phyloP scores from a whole-genome alignment of 2,113 vertebrate genomes.

The Alaudala cheleensis region DNA sequence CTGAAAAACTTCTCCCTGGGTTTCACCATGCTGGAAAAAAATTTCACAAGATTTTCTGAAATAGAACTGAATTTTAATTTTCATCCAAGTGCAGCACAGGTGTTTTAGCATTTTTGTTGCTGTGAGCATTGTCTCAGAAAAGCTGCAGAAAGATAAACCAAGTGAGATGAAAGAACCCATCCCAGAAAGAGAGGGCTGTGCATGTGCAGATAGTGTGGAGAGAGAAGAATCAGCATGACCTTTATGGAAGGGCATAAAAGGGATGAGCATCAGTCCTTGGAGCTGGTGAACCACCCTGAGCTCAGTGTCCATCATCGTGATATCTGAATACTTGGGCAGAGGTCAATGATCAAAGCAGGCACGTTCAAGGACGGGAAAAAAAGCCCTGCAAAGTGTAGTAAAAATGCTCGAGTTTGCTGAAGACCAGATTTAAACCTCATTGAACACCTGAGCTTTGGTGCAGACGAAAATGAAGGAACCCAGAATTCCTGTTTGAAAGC shows the following conservation, averaged over 20 bases:
- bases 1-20: background rate
- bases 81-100: background rate
- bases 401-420: constrained; percentile 36
- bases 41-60: background rate
- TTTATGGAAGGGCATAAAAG: constrained; percentile 46
- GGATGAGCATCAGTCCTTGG: constrained; percentile 41
- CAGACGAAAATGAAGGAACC: background rate
- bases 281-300: constrained; percentile 38
- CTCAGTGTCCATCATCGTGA: constrained; percentile 52
- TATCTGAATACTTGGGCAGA: constrained; percentile 60
- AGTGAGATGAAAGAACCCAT: constrained; percentile 18
- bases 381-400: background rate
- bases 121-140: background rate
- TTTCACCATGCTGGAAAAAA: background rate
- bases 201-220: constrained; percentile 25
- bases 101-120: background rate
- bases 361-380: background rate
- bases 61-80: background rate
- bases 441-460: constrained; percentile 13
- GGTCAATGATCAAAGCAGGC: constrained; percentile 61
- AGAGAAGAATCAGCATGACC: constrained; percentile 42
- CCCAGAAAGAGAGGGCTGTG: constrained; percentile 39
- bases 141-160: background rate
- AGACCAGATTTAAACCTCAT: constrained; percentile 32
- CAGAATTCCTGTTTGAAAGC: constrained; percentile 8